Evolutionary conservation across 35 echinoderm and acorn worm species (phyloP).

Genomic region (Patiria miniata): DNA sequence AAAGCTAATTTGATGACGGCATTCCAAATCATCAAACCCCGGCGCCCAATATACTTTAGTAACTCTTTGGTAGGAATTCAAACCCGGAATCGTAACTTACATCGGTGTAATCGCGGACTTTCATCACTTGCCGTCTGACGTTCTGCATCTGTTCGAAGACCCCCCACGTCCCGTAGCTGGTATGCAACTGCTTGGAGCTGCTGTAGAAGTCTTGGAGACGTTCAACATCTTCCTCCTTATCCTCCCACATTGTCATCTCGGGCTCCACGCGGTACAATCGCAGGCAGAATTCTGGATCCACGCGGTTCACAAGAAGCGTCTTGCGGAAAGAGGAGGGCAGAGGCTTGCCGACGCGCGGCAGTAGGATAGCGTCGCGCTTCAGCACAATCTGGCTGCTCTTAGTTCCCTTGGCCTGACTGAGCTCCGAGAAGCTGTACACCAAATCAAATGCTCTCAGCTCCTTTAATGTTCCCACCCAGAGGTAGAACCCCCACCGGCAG

Average conservation of each 20-base stretch:
- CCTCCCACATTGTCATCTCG: constrained; percentile 97
- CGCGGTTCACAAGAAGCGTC: constrained; percentile 73
- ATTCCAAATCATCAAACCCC: too few species aligned
- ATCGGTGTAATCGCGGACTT: constrained; percentile 89
- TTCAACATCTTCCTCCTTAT: constrained; percentile 76
- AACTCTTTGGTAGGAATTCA: too few species aligned
- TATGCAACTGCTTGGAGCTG: constrained; percentile 55
- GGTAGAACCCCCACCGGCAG: constrained; percentile 83
- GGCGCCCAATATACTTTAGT: too few species aligned
- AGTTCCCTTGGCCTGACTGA: constrained; percentile 66
- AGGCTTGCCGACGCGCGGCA: constrained; percentile 84
- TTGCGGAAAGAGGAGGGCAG: constrained; percentile 76
- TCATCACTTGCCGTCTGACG: constrained; percentile 79
- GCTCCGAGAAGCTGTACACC: constrained; percentile 59
- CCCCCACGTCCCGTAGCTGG: constrained; percentile 79
- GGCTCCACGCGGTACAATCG: constrained; percentile 86
- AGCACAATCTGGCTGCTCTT: constrained; percentile 83
- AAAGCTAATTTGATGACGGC: too few species aligned
- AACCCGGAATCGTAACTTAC: constrained; percentile 64
- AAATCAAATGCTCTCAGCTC: constrained; percentile 80
- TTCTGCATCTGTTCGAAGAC: constrained; percentile 79
- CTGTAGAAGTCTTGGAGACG: constrained; percentile 84
- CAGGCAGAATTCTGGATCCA: constrained; percentile 79
- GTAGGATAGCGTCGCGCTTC: constrained; percentile 64
- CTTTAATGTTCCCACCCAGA: constrained; percentile 84